Percentiles rank a stretch among this genome's conserved stretches.
Evolutionary conservation across 1,140 invertebrate species (phyloP).

Genomic region (Drosophila pseudoananassae): DNA sequence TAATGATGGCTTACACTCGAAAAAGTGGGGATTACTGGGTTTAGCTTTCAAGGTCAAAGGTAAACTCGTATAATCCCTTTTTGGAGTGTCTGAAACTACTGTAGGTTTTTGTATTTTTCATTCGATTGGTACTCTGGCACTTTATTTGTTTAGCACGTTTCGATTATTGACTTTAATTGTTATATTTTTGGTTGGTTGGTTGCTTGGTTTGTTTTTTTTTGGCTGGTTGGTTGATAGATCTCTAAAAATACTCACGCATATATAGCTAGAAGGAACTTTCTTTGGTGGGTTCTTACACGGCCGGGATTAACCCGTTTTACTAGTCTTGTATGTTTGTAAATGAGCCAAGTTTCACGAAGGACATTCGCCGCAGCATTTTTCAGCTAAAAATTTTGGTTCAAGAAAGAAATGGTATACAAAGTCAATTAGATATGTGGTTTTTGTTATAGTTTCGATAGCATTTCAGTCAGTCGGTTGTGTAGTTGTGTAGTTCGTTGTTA

Average conservation of each 20-base stretch:
- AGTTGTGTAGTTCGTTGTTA: neutral
- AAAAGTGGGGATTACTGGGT: neutral
- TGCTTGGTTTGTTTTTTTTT: conserved; percentile 39
- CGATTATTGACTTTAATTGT: conserved; percentile 19
- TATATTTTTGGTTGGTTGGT: conserved; percentile 52
- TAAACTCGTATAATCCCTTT: neutral
- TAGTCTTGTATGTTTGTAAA: conserved; percentile 99
- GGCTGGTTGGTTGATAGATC: conserved; percentile 66
- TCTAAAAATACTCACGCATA: conserved; percentile 94
- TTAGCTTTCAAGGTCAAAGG: neutral
- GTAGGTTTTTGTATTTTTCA: neutral
- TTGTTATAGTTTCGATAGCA: neutral
- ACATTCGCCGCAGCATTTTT: conserved; percentile 99
- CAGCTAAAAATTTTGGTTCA: conserved; percentile 87
- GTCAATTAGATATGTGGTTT: conserved; percentile 66
- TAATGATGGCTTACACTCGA: neutral
- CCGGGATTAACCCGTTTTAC: conserved; percentile 98
- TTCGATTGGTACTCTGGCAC: conserved; percentile 12
- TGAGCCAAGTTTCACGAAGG: conserved; percentile 99
- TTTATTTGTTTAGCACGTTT: conserved; percentile 12
- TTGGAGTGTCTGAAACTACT: neutral
- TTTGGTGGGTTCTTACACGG: conserved; percentile 98
- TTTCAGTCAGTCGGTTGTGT: neutral
- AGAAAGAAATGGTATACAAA: conserved; percentile 81
- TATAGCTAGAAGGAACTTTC: conserved; percentile 99